A percentile compares a stretch with the other conserved stretches of the same genome.
Conservation (phyloP, 2,888 invertebrate genomes). For the Nephrotoma appendiculata region DNA sequence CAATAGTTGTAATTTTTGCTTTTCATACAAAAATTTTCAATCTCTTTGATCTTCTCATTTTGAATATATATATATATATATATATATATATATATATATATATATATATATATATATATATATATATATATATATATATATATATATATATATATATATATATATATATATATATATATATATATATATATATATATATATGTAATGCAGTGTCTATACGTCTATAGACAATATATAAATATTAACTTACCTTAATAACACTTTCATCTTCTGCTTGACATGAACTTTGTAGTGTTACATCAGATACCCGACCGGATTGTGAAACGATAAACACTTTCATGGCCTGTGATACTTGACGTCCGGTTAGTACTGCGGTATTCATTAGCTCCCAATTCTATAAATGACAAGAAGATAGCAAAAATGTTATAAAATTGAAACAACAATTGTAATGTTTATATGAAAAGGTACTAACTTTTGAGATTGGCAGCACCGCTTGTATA, state of each 20-base stretch:
- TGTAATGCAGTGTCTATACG: neutral
- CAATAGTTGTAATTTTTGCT: neutral
- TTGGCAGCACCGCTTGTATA: slow-evolving; percentile 83
- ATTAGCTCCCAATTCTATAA: slow-evolving; percentile 84
- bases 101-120: too few relatives aligned
- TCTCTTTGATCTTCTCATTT: neutral
- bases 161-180: too few relatives aligned
- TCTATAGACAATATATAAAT: neutral
- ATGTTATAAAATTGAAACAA: neutral
- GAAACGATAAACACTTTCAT: slow-evolving; percentile 93
- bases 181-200: too few relatives aligned
- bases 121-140: too few relatives aligned
- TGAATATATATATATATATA: too few relatives aligned
- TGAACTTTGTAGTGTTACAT: slow-evolving; percentile 87
- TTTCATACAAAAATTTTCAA: neutral
- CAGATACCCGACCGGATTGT: slow-evolving; percentile 85
- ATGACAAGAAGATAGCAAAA: neutral
- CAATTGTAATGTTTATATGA: neutral
- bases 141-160: too few relatives aligned
- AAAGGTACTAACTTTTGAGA: slow-evolving; percentile 62
- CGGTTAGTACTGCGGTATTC: slow-evolving; percentile 90
- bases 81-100: too few relatives aligned
- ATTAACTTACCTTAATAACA: slow-evolving; percentile 68
- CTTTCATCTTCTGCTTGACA: slow-evolving; percentile 93
- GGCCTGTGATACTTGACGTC: slow-evolving; percentile 83